A percentile compares a stretch with the other conserved stretches of the same genome.
These are phyloP conservation scores for Pseudolycoriella hygida DNA, from an alignment of 2,888 invertebrate genomes.

Conservation along the genomic window DNA sequence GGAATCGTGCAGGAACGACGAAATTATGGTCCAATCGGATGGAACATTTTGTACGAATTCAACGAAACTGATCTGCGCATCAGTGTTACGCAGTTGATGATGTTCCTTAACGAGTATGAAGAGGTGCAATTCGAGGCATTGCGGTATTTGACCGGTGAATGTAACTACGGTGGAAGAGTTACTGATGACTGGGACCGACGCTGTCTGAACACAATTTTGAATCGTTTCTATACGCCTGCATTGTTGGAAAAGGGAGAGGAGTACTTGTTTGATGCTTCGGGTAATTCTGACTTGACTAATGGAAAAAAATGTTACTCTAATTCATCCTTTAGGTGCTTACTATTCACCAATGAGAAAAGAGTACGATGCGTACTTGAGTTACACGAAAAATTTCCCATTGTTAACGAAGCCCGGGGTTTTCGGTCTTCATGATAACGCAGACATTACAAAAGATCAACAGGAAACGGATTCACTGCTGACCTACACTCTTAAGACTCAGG, in stretches of 20 bases:
- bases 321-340: conserved; percentile 33
- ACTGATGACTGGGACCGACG: conserved; percentile 93
- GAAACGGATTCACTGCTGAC: conserved; percentile 62
- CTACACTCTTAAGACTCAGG: conserved; percentile 64
- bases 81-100: conserved; percentile 72
- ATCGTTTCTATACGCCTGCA: conserved; percentile 56
- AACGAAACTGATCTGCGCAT: conserved; percentile 88
- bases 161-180: conserved; percentile 90
- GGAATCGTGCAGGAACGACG: conserved; percentile 79
- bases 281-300: conserved; percentile 19
- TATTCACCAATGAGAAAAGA: conserved; percentile 55
- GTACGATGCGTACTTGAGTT: conserved; percentile 49
- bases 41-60: conserved; percentile 93
- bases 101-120: conserved; percentile 67
- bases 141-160: conserved; percentile 81
- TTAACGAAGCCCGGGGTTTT: conserved; percentile 71
- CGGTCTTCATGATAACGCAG: conserved; percentile 85
- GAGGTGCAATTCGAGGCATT: conserved; percentile 74
- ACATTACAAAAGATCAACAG: conserved; percentile 79
- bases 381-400: conserved; percentile 51
- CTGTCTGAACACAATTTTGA: conserved; percentile 63
- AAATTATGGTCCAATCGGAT: conserved; percentile 84
- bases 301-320: conserved; percentile 14
- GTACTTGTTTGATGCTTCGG: conserved; percentile 48
- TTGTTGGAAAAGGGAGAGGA: conserved; percentile 40